Evolutionary conservation across 2,888 invertebrate species (phyloP).

Genomic region (Idaea biselata): DNA sequence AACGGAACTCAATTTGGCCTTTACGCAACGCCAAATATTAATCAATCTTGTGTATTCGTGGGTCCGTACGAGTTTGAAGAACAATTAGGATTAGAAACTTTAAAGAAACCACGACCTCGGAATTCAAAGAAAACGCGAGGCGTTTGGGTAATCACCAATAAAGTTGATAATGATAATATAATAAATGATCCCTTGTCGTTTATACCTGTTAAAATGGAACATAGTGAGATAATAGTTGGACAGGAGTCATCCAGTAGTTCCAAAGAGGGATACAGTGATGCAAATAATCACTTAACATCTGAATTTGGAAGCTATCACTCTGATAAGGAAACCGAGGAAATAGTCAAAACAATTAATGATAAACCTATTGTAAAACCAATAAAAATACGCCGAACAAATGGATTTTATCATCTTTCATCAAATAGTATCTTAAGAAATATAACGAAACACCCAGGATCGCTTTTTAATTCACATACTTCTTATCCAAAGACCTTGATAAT

Average conservation of each 20-base stretch:
- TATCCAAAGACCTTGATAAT: background rate
- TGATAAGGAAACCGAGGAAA: constrained; percentile 13
- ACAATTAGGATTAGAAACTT: constrained; percentile 62
- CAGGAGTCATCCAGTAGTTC: background rate
- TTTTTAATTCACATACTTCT: background rate
- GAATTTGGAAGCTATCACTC: background rate
- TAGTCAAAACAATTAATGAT: constrained; percentile 11
- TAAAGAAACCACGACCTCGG: constrained; percentile 41
- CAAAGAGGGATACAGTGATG: background rate
- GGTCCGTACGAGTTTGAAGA: constrained; percentile 69
- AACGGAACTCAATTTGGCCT: constrained; percentile 63
- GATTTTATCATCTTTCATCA: constrained; percentile 52
- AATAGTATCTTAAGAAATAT: constrained; percentile 32
- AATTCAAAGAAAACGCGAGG: constrained; percentile 54
- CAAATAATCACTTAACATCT: background rate
- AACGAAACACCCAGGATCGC: background rate
- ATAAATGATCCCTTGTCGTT: constrained; percentile 65
- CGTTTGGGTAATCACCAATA: constrained; percentile 65
- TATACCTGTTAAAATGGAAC: constrained; percentile 37
- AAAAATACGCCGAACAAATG: constrained; percentile 59
- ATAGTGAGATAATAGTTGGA: constrained; percentile 14
- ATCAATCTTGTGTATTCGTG: constrained; percentile 60
- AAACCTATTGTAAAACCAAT: constrained; percentile 54
- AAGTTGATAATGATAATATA: constrained; percentile 60
- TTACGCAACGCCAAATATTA: constrained; percentile 62